phyloP scores from a whole-genome alignment of 2,797 vertebrate genomes.

The Holocentrus rufus region DNA sequence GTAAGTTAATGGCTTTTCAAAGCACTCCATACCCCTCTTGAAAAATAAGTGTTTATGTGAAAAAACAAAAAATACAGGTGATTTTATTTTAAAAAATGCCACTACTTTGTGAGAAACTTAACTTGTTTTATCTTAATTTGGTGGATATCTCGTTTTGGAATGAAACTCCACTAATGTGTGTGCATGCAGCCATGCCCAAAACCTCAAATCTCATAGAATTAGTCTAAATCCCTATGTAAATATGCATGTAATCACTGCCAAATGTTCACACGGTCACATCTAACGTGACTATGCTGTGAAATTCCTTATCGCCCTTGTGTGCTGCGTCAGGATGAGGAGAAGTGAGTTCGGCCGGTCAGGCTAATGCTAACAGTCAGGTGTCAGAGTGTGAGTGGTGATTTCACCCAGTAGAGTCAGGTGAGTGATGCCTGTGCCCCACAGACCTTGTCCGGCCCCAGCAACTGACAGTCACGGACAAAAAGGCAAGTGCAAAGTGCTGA shows the following conservation, averaged over 20 bases:
- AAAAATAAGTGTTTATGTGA: not conserved
- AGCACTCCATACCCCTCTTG: not conserved
- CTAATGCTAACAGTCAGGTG: slow-evolving; percentile 12
- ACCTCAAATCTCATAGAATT: not conserved
- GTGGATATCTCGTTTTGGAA: not conserved
- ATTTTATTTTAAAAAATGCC: too few species aligned
- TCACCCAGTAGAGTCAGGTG: not conserved
- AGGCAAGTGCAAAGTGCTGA: not conserved
- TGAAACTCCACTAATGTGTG: not conserved
- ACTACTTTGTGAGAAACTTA: not conserved
- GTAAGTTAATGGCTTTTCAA: not conserved
- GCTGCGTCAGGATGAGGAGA: not conserved
- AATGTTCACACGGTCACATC: not conserved
- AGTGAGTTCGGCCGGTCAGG: not conserved
- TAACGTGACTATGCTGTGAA: not conserved
- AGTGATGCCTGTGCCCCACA: slow-evolving; percentile 8
- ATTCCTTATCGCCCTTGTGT: not conserved
- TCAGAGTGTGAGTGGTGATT: not conserved
- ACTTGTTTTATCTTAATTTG: not conserved
- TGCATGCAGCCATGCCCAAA: not conserved
- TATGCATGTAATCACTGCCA: not conserved
- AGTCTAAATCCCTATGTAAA: not conserved
- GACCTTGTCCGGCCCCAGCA: not conserved
- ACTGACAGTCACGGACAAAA: not conserved
- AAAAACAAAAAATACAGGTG: too few species aligned